phyloP scores from a whole-genome alignment of 2,888 invertebrate species.

The Sphaerophoria taeniata region DNA sequence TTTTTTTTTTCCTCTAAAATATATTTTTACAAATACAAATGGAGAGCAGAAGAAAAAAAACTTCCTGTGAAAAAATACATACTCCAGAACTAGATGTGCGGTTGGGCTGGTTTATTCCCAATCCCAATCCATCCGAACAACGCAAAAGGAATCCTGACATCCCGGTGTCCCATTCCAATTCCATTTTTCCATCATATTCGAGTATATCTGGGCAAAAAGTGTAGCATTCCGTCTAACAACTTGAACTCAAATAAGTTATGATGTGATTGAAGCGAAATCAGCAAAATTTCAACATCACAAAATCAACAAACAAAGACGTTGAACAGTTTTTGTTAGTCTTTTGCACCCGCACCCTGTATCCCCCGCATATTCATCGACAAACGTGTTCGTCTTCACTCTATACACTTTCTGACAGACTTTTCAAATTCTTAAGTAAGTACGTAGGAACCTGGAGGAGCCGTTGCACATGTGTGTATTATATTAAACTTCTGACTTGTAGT shows the following conservation, averaged over 20 bases:
- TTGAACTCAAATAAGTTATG: constrained; percentile 71
- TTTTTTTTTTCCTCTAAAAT: constrained; percentile 27
- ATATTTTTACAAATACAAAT: not conserved
- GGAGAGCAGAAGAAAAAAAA: constrained; percentile 3
- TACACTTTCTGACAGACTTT: not conserved
- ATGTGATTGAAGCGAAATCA: constrained; percentile 73
- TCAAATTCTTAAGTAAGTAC: constrained; percentile 12
- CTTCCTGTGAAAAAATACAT: constrained; percentile 44
- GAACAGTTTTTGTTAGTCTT: constrained; percentile 65
- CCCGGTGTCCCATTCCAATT: not conserved
- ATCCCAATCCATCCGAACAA: not conserved
- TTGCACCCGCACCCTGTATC: not conserved
- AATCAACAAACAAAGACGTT: constrained; percentile 74
- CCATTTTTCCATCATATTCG: not conserved
- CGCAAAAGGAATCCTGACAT: too few relatives aligned
- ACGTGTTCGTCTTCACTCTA: not conserved
- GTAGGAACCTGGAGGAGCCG: constrained; percentile 9
- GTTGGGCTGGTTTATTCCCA: constrained; percentile 11
- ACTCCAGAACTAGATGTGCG: constrained; percentile 18
- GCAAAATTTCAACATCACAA: constrained; percentile 71
- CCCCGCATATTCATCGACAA: not conserved
- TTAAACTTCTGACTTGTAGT: not conserved
- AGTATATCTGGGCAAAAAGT: too few relatives aligned
- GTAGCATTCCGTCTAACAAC: constrained; percentile 53
- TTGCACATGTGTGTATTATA: constrained; percentile 28